Evolutionary conservation across 1,140 invertebrate genomes (phyloP).

Genomic region (Dendroctonus ponderosae): DNA sequence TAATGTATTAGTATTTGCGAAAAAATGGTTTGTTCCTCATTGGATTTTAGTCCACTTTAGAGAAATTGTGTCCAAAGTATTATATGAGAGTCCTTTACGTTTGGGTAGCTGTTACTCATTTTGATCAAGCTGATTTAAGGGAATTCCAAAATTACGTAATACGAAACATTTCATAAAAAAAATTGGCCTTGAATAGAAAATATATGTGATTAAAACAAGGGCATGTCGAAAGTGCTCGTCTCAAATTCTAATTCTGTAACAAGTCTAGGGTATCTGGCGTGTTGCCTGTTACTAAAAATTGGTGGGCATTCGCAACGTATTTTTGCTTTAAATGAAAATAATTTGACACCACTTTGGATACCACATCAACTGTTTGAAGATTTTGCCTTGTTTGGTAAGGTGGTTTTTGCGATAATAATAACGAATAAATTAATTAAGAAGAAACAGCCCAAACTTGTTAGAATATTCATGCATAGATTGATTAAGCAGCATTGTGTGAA

Average conservation of each 20-base stretch:
- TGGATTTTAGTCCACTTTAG: too few relatives aligned
- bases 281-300: constrained; percentile 46
- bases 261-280: constrained; percentile 48
- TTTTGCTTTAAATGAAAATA: constrained; percentile 27
- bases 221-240: constrained; percentile 36
- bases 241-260: constrained; percentile 46
- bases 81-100: too few relatives aligned
- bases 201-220: constrained; percentile 31
- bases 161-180: constrained; percentile 6
- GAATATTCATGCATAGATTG: background rate
- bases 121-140: background rate
- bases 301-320: constrained; percentile 41
- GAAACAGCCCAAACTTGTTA: background rate
- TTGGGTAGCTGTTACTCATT: too few relatives aligned
- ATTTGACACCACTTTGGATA: constrained; percentile 29
- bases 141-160: constrained; percentile 4
- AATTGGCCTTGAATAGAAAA: constrained; percentile 20
- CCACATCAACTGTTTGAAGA: constrained; percentile 30
- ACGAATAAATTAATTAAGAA: constrained; percentile 6
- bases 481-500: background rate
- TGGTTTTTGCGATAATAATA: background rate
- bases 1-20: too few relatives aligned
- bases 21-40: too few relatives aligned
- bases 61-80: too few relatives aligned
- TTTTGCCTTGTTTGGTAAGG: constrained; percentile 20